Conservation (phyloP, 2,113 vertebrate genomes). For the Fukomys damarensis region DNA sequence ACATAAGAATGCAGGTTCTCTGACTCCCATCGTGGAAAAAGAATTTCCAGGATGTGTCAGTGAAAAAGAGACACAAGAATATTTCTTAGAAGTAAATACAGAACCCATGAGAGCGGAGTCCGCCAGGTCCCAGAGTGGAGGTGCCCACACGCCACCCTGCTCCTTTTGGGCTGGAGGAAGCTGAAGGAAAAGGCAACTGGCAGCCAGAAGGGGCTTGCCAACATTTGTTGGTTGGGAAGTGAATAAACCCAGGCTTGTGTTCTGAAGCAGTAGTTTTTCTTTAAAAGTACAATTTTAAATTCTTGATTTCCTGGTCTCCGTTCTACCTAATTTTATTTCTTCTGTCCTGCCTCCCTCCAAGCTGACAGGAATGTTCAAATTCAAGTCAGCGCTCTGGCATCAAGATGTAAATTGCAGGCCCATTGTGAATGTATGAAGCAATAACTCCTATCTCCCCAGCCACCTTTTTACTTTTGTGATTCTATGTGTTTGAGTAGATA, state of each 20-base stretch:
- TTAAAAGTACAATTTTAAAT: not conserved
- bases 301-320: not conserved
- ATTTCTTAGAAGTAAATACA: not conserved
- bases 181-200: not conserved
- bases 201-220: not conserved
- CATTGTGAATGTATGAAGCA: not conserved
- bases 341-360: not conserved
- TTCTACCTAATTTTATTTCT: not conserved
- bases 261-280: too few species aligned
- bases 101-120: not conserved
- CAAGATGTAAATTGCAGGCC: not conserved
- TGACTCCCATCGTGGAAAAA: too few species aligned
- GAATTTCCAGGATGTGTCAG: too few species aligned
- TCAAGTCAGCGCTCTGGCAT: not conserved
- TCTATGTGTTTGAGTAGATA: not conserved
- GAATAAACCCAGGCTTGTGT: not conserved
- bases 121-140: too few species aligned
- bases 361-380: not conserved
- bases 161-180: not conserved
- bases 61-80: not conserved
- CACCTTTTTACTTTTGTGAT: not conserved
- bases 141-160: too few species aligned
- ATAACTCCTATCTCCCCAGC: not conserved
- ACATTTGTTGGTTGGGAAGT: not conserved
- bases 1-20: too few species aligned